Conservation (phyloP, 2,888 invertebrate genomes). For the Andrena minutula region DNA sequence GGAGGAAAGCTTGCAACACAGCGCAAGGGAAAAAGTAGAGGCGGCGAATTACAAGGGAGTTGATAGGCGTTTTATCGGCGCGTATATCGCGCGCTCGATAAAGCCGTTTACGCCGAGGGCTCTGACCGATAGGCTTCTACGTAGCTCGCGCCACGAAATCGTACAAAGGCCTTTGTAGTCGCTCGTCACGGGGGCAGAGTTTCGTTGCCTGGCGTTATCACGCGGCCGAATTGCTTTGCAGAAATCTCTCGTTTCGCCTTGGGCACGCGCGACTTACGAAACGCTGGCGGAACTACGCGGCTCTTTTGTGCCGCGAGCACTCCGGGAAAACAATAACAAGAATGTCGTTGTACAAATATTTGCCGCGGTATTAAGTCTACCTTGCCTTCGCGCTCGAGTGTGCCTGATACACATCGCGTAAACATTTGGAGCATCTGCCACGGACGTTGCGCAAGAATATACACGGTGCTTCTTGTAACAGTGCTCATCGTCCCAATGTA, state of each 20-base stretch:
- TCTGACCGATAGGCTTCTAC: conserved; percentile 77
- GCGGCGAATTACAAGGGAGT: conserved; percentile 60
- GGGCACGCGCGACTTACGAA: background rate
- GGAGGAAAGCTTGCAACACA: conserved; percentile 4
- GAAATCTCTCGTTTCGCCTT: background rate
- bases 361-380: background rate
- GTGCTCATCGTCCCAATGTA: too few species aligned
- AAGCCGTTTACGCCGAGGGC: conserved; percentile 68
- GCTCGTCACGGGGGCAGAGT: conserved; percentile 24
- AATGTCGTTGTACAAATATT: background rate
- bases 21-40: conserved; percentile 36
- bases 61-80: conserved; percentile 72
- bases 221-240: conserved; percentile 37
- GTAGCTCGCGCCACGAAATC: conserved; percentile 57
- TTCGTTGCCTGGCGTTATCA: conserved; percentile 43
- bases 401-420: too few species aligned
- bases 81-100: conserved; percentile 72
- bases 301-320: background rate
- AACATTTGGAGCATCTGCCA: too few species aligned
- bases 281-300: background rate
- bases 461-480: too few species aligned
- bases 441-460: too few species aligned
- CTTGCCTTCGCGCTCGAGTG: too few species aligned
- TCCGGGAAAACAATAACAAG: background rate
- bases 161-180: conserved; percentile 60